Percentiles rank a stretch among this genome's conserved stretches.
Conservation (phyloP, 2,797 vertebrate species). For the Parotocinclus haroldoi region DNA sequence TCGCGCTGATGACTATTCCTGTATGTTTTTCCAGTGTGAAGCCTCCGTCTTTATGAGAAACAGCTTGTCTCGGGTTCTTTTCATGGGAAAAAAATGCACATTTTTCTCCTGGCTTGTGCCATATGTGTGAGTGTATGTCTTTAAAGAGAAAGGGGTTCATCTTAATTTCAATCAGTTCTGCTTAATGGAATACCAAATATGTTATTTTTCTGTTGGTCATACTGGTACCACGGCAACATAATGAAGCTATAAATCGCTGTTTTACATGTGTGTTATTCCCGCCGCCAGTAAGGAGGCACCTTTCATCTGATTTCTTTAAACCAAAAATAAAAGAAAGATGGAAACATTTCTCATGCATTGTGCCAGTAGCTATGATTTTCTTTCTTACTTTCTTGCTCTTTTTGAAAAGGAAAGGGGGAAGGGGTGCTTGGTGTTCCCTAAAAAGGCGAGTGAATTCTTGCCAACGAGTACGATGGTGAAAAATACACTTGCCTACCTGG, state of each 20-base stretch:
- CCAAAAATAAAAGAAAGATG: slow-evolving; percentile 56
- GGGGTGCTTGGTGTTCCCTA: slow-evolving; percentile 10
- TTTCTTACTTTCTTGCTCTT: slow-evolving; percentile 3
- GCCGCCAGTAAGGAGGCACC: slow-evolving; percentile 36
- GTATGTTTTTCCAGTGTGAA: slow-evolving; percentile 52
- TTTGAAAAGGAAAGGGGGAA: neutral
- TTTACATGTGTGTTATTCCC: slow-evolving; percentile 41
- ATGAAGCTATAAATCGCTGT: slow-evolving; percentile 47
- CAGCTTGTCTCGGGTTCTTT: slow-evolving; percentile 51
- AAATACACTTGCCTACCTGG: slow-evolving; percentile 53
- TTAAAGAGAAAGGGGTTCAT: slow-evolving; percentile 34
- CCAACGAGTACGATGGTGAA: slow-evolving; percentile 36
- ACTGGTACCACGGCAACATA: slow-evolving; percentile 42
- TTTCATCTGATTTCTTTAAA: slow-evolving; percentile 47
- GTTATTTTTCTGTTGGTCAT: slow-evolving; percentile 41
- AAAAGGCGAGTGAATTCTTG: slow-evolving; percentile 41
- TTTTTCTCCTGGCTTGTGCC: slow-evolving; percentile 21
- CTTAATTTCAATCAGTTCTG: slow-evolving; percentile 48
- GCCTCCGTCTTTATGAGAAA: slow-evolving; percentile 52
- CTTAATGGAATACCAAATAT: slow-evolving; percentile 48
- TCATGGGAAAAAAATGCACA: slow-evolving; percentile 42
- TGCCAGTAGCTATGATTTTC: slow-evolving; percentile 55
- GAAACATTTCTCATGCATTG: slow-evolving; percentile 49
- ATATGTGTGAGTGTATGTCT: slow-evolving; percentile 29
- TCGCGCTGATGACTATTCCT: slow-evolving; percentile 47